Conservation (phyloP, 1,140 invertebrate genomes). For the Brachionus asplanchnoidis region DNA sequence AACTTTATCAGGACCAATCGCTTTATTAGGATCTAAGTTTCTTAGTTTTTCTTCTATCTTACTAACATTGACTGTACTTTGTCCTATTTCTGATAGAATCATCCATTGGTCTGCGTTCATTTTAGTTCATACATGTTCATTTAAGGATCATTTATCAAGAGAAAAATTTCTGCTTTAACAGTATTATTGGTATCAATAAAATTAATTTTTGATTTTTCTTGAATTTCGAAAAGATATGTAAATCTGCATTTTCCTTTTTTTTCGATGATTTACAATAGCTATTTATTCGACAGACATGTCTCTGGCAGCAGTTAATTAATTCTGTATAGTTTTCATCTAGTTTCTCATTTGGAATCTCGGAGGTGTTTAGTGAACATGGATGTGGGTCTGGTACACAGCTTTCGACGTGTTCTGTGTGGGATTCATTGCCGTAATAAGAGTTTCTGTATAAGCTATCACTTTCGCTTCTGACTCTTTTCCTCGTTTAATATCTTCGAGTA, state of each 20-base stretch:
- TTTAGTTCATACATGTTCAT: constrained; percentile 1
- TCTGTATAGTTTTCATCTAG: not conserved
- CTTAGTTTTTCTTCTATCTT: too few relatives aligned
- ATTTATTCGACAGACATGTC: too few relatives aligned
- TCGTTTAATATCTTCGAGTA: not conserved
- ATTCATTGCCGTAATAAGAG: not conserved
- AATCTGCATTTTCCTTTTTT: not conserved
- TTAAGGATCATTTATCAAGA: not conserved
- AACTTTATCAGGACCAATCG: too few relatives aligned
- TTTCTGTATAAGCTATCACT: not conserved
- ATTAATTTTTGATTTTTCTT: constrained; percentile 14
- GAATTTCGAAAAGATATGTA: not conserved
- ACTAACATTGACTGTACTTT: too few relatives aligned
- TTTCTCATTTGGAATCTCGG: not conserved
- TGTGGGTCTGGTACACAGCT: not conserved
- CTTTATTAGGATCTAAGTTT: too few relatives aligned
- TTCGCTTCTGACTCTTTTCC: not conserved
- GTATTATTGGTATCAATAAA: not conserved
- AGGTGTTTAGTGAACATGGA: not conserved
- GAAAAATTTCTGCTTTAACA: not conserved
- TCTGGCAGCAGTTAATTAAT: not conserved
- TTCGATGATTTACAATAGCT: not conserved
- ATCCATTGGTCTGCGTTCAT: not conserved
- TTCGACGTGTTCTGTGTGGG: not conserved
- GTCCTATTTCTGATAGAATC: not conserved